phyloP scores from a whole-genome alignment of 2,888 invertebrate genomes.

The Halictus ligatus region DNA sequence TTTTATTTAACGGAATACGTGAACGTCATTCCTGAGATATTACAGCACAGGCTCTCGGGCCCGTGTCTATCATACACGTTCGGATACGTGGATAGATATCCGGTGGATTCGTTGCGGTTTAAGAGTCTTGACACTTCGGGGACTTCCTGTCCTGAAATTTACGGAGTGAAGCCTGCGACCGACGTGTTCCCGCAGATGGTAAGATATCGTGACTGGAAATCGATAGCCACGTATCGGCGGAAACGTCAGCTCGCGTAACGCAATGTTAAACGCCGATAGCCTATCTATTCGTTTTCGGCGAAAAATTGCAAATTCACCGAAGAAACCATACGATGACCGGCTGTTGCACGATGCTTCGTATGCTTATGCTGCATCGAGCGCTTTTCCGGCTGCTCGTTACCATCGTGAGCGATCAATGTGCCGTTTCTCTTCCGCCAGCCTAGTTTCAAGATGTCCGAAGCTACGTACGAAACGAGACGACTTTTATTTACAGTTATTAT shows the following conservation, averaged over 20 bases:
- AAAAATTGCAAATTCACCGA: conserved; percentile 53
- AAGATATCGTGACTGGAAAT: conserved; percentile 64
- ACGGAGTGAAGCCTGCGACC: conserved; percentile 57
- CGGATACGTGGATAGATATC: conserved; percentile 19
- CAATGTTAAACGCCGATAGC: conserved; percentile 68
- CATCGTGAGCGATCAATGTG: too few species aligned
- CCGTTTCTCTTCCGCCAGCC: too few species aligned
- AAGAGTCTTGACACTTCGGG: conserved; percentile 61
- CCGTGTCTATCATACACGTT: conserved; percentile 37
- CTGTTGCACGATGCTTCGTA: background rate
- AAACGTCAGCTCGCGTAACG: conserved; percentile 64
- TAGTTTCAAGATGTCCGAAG: too few species aligned
- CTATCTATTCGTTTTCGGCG: conserved; percentile 46
- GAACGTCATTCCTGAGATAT: conserved; percentile 3
- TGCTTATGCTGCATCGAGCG: background rate
- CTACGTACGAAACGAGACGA: background rate
- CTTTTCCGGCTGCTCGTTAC: background rate
- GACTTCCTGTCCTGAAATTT: conserved; percentile 61
- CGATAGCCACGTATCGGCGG: conserved; percentile 63
- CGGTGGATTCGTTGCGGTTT: conserved; percentile 54
- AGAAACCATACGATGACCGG: background rate
- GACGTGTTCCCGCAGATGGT: conserved; percentile 56
- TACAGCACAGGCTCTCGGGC: background rate
- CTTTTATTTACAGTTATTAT: background rate
- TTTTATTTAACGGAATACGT: background rate